A percentile compares a stretch with the other conserved stretches of the same genome.
Evolutionary conservation across 1,140 invertebrate genomes (phyloP).

Genomic region (Zaprionus gabonicus): DNA sequence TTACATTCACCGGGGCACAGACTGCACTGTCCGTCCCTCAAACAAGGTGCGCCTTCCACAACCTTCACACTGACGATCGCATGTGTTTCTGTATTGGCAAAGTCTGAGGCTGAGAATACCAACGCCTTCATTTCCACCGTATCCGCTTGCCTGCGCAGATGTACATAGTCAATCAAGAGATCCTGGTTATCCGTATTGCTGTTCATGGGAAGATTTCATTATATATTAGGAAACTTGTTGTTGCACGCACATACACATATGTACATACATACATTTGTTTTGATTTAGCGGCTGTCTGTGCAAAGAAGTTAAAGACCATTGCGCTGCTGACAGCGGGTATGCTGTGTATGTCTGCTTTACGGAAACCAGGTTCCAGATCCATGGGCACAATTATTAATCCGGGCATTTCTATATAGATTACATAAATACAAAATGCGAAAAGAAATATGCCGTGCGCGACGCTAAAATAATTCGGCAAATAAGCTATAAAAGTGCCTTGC

Average conservation of each 20-base stretch:
- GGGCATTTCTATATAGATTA: conserved; percentile 37
- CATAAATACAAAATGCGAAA: not conserved
- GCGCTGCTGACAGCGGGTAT: conserved; percentile 62
- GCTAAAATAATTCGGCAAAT: not conserved
- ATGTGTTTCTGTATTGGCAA: conserved; percentile 62
- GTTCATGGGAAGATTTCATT: not conserved
- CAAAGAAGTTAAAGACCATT: conserved; percentile 68
- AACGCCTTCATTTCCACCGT: conserved; percentile 62
- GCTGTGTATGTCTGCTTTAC: conserved; percentile 69
- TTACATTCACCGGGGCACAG: conserved; percentile 47
- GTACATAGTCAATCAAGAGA: conserved; percentile 73
- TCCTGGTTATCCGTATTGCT: conserved; percentile 58
- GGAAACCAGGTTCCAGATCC: conserved; percentile 74
- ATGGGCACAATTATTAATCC: conserved; percentile 75
- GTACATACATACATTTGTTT: conserved; percentile 55
- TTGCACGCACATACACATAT: not conserved
- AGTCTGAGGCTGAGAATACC: conserved; percentile 56
- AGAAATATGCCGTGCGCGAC: not conserved
- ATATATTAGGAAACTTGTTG: not conserved
- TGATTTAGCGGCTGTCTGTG: conserved; percentile 36
- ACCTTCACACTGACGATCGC: conserved; percentile 66
- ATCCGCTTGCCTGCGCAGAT: conserved; percentile 55
- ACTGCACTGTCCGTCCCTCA: conserved; percentile 60
- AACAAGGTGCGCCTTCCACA: conserved; percentile 39
- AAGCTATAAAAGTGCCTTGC: conserved; percentile 22